A percentile compares a stretch with the other conserved stretches of the same genome.
These are phyloP conservation scores for Chloroclystis v-ata DNA, from an alignment of 2,888 invertebrate species.

Conservation along the genomic window DNA sequence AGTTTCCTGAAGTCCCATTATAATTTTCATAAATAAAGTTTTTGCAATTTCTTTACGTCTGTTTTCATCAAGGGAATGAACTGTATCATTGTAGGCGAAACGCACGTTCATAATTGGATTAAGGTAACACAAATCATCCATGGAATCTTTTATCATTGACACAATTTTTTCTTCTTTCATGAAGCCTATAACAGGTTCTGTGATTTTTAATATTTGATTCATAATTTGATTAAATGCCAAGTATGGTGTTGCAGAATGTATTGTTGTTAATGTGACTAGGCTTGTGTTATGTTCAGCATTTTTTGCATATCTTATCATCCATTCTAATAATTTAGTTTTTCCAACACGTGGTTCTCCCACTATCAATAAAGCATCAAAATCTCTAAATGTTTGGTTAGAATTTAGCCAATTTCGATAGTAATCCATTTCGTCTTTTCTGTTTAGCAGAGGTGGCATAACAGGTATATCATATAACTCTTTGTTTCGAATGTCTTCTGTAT, in stretches of 20 bases:
- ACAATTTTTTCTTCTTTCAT: conserved; percentile 64
- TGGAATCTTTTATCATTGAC: conserved; percentile 46
- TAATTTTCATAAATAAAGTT: conserved; percentile 54
- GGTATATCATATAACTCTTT: conserved; percentile 63
- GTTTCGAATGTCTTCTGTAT: conserved; percentile 68
- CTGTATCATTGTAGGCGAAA: conserved; percentile 63
- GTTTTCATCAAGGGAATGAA: conserved; percentile 53
- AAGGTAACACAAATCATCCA: conserved; percentile 73
- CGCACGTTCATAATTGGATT: conserved; percentile 73
- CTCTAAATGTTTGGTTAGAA: conserved; percentile 38
- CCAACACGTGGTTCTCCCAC: conserved; percentile 77
- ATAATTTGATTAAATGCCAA: conserved; percentile 65
- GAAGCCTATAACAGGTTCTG: conserved; percentile 57
- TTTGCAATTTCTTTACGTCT: conserved; percentile 58
- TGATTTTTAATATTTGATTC: conserved; percentile 56
- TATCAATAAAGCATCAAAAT: conserved; percentile 75
- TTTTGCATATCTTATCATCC: conserved; percentile 58
- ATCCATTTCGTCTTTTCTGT: conserved; percentile 68
- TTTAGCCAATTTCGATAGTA: conserved; percentile 59
- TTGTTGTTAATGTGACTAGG: conserved; percentile 52
- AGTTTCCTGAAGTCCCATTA: conserved; percentile 47
- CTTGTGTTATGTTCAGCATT: conserved; percentile 45
- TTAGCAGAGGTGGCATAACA: conserved; percentile 67
- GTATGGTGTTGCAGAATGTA: conserved; percentile 63
- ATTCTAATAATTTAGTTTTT: conserved; percentile 77